These are phyloP conservation scores for Drosophila pallidifrons DNA, from an alignment of 1,140 invertebrate genomes.

Conservation along the genomic window DNA sequence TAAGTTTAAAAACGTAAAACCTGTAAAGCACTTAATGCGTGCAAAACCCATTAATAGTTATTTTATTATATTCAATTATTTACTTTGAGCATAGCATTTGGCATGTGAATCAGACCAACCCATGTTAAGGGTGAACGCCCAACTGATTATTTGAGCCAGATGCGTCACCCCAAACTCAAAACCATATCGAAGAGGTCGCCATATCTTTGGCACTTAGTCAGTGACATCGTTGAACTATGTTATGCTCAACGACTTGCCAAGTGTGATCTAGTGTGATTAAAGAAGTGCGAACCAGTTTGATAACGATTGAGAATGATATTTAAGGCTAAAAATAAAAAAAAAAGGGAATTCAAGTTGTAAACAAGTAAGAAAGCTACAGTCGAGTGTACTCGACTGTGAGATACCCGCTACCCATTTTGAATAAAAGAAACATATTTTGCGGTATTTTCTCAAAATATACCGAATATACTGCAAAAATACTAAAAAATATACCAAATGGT, in stretches of 20 bases:
- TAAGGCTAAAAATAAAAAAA: no score
- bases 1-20: neutral
- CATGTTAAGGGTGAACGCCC: constrained; percentile 22
- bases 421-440: no score
- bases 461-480: no score
- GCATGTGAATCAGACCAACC: constrained; percentile 8
- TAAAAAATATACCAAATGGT: no score
- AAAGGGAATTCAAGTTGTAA: no score
- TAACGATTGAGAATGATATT: no score
- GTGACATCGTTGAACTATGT: constrained; percentile 4
- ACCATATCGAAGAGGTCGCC: constrained; percentile 7
- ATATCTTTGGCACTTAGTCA: constrained; percentile 25
- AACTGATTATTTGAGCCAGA: constrained; percentile 4
- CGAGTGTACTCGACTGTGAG: no score
- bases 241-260: neutral
- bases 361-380: no score
- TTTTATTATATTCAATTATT: neutral
- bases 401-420: no score
- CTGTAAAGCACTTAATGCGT: neutral
- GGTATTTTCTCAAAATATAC: no score
- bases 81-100: constrained; percentile 4
- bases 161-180: constrained; percentile 17
- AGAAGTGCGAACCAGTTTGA: neutral
- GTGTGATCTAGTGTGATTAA: neutral
- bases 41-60: constrained; percentile 6